Base-by-base conservation (phyloP, 2,888 invertebrate species). In the Itoplectis maculator region DNA sequence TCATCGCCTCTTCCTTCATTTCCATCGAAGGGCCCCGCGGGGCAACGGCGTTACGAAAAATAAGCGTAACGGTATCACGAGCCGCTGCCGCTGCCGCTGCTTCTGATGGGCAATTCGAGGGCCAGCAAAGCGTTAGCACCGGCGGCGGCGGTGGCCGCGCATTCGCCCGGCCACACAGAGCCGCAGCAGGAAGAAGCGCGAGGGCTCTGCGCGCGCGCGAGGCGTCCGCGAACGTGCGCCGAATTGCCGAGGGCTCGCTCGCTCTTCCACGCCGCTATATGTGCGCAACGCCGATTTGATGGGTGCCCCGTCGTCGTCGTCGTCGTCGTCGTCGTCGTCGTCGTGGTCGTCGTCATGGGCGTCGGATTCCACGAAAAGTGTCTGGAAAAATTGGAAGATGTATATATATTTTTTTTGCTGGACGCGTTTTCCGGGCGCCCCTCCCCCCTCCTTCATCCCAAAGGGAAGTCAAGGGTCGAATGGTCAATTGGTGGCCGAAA, bases 31-130 rank as follows among this genome's bases (percentile, higher is more conserved):
- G 61, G 37, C 23, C 51, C n/a, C 9, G n/a, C n/a, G 45, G 13
- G 45, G 65, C 54, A 47, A 3, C 37, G 37, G 47, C n/a, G 76
- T 79, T 47, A 74, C 80, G 69, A 84, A 85, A 84, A 81, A 83
- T 76, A 29, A 29, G 40, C 72, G 40, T 84, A 84, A 84, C 84
- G 85, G 85, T 85, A 85, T 81, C 69, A 77, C 69, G 70, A 40
- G 49, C 72, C 47, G 69, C 45, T 74, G 54, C 80, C 59, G 23
- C 18, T 18, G 59, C 35, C 59, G 51, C 61, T 23, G 66, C 40
- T 65, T 54, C 82, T 56, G 37, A 45, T 79, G 68, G 68, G 74
- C 74, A 61, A 37, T 35, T 79, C 68, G 73, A 65, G 54, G 70
- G 61, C 76, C 66, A 37, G 13, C n/a, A n/a, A n/a, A n/a, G n/a